A percentile compares a stretch with the other conserved stretches of the same genome.
These are phyloP conservation scores for Ctenopoma kingsleyae DNA, from an alignment of 2,797 vertebrate genomes.

Conservation along the genomic window DNA sequence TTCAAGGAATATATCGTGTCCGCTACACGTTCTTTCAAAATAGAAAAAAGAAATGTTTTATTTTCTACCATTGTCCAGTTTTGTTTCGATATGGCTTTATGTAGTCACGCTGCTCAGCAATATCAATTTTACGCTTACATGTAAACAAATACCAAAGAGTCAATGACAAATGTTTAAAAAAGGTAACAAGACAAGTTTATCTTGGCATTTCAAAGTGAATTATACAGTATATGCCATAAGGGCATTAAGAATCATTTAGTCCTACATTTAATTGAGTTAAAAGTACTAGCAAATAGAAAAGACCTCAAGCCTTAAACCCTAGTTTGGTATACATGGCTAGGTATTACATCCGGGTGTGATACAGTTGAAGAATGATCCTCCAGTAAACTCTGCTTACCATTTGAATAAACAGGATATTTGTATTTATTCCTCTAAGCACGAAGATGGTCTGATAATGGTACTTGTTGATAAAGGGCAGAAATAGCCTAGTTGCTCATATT, in stretches of 20 bases:
- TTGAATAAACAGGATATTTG: slow-evolving; percentile 23
- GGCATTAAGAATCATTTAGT: background rate
- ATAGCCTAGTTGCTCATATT: slow-evolving; percentile 19
- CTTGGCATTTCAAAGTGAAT: background rate
- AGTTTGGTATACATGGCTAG: slow-evolving; percentile 12
- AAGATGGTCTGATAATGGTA: background rate
- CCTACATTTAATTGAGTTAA: background rate
- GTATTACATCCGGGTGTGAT: slow-evolving; percentile 11
- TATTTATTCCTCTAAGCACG: slow-evolving; percentile 32
- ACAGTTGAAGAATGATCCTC: slow-evolving; percentile 24
- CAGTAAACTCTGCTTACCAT: slow-evolving; percentile 12
- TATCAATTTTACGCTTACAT: background rate
- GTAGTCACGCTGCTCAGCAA: background rate
- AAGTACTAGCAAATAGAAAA: background rate
- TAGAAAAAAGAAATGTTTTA: slow-evolving; percentile 14
- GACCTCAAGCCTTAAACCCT: background rate
- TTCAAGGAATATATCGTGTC: slow-evolving; percentile 51
- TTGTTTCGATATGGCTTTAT: slow-evolving; percentile 1
- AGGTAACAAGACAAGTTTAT: background rate
- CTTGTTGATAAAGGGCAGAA: slow-evolving; percentile 32
- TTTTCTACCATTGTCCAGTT: slow-evolving; percentile 35
- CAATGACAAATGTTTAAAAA: background rate
- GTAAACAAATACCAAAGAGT: background rate
- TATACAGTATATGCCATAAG: background rate
- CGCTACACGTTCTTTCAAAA: slow-evolving; percentile 47